Conservation (phyloP, 2,113 vertebrate species). For the Chaenogobius annularis region DNA sequence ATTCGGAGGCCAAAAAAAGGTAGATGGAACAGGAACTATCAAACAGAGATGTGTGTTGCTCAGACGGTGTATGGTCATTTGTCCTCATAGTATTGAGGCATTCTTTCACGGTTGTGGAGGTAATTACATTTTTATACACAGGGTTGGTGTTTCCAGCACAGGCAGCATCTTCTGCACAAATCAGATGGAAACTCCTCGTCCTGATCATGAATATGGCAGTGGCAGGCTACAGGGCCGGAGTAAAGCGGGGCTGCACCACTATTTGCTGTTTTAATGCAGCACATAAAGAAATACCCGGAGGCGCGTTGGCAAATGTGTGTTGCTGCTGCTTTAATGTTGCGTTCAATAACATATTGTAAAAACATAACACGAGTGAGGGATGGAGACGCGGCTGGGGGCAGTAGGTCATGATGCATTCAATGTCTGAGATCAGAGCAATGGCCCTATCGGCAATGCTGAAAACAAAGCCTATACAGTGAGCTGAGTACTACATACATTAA, state of each 20-base stretch:
- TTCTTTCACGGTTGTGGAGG: conserved; percentile 24
- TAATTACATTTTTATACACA: neutral
- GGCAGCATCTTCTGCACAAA: conserved; percentile 27
- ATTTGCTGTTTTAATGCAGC: conserved; percentile 4
- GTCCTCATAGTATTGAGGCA: neutral
- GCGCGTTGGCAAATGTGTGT: neutral
- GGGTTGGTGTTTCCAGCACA: conserved; percentile 10
- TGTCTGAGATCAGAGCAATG: conserved; percentile 30
- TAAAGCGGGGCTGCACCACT: conserved; percentile 8
- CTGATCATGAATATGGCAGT: conserved; percentile 28
- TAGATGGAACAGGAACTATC: neutral
- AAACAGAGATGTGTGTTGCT: neutral
- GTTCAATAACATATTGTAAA: neutral
- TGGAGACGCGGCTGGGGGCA: conserved; percentile 24
- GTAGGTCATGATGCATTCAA: conserved; percentile 36
- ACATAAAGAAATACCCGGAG: neutral
- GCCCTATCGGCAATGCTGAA: conserved; percentile 28
- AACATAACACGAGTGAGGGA: conserved; percentile 5
- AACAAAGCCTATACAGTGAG: neutral
- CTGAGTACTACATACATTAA: neutral
- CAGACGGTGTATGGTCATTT: conserved; percentile 1
- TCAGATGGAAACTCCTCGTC: conserved; percentile 34
- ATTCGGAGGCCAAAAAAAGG: no score
- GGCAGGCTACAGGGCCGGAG: conserved; percentile 21
- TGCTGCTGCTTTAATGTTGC: conserved; percentile 1